These are phyloP conservation scores for Nematostella vectensis DNA, from an alignment of 92 coral and sea anemone species.

Conservation along the genomic window DNA sequence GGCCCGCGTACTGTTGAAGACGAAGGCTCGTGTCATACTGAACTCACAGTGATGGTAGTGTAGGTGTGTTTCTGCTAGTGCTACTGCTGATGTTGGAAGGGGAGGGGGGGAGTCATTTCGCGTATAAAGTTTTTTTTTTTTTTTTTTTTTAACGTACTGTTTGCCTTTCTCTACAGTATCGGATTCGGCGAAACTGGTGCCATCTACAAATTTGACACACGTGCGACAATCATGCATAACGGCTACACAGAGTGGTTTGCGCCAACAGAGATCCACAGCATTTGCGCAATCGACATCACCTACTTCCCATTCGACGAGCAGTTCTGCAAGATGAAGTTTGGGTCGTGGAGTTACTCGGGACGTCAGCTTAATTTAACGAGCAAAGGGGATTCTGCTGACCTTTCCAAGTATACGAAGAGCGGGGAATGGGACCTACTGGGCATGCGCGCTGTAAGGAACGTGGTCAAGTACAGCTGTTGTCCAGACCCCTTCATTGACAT, in stretches of 20 bases:
- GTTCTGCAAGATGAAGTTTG: conserved; percentile 57
- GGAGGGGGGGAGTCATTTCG: no score
- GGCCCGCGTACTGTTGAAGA: no score
- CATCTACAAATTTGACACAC: conserved; percentile 57
- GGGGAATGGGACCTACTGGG: conserved; percentile 74
- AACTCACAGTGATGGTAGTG: no score
- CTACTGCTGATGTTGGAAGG: no score
- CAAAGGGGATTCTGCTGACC: conserved; percentile 45
- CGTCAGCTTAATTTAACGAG: conserved; percentile 44
- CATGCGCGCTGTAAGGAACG: conserved; percentile 41
- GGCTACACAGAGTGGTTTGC: conserved; percentile 63
- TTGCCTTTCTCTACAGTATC: no score
- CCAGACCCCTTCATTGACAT: conserved; percentile 61
- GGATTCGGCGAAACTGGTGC: conserved; percentile 82
- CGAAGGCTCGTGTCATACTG: no score
- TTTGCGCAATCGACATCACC: conserved; percentile 65
- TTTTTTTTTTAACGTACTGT: no score
- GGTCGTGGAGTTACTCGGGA: conserved; percentile 63
- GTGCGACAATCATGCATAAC: conserved; percentile 34
- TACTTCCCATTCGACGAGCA: conserved; percentile 73
- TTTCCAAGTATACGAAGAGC: conserved; percentile 52
- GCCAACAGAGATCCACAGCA: conserved; percentile 81
- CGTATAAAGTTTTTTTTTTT: no score
- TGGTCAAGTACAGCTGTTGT: conserved; percentile 51
- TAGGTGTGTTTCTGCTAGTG: no score